Evolutionary conservation across 2,113 vertebrate genomes (phyloP).

Genomic region (Oxygymnocypris stewartii): DNA sequence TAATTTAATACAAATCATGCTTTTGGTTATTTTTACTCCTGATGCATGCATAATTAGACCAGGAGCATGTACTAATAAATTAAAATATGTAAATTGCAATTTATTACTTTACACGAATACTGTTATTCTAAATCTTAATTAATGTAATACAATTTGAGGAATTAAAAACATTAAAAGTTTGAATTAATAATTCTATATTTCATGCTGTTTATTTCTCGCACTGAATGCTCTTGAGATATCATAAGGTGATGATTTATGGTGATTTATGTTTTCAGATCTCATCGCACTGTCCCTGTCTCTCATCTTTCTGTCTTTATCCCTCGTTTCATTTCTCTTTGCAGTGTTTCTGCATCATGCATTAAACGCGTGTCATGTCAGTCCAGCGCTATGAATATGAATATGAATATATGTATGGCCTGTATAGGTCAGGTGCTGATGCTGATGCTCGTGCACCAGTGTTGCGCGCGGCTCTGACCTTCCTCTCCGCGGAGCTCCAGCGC

Average conservation of each 20-base stretch:
- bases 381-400: neutral
- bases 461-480: slow-evolving; percentile 44
- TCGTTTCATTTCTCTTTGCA: neutral
- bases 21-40: neutral
- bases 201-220: no score
- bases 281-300: neutral
- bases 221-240: no score
- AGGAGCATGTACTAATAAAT: neutral
- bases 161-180: no score
- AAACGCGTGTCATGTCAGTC: neutral
- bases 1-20: neutral
- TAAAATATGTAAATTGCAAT: no score
- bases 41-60: neutral
- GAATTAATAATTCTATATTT: no score
- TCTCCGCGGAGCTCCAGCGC: slow-evolving; percentile 47
- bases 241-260: no score
- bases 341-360: neutral
- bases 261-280: no score
- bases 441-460: neutral
- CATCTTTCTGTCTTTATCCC: neutral
- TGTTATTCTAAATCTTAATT: neutral
- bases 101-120: no score
- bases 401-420: no score
- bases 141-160: neutral
- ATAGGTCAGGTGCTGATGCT: no score